Base-by-base conservation (phyloP, 2,888 invertebrate genomes). In the Aleiodes testaceus region DNA sequence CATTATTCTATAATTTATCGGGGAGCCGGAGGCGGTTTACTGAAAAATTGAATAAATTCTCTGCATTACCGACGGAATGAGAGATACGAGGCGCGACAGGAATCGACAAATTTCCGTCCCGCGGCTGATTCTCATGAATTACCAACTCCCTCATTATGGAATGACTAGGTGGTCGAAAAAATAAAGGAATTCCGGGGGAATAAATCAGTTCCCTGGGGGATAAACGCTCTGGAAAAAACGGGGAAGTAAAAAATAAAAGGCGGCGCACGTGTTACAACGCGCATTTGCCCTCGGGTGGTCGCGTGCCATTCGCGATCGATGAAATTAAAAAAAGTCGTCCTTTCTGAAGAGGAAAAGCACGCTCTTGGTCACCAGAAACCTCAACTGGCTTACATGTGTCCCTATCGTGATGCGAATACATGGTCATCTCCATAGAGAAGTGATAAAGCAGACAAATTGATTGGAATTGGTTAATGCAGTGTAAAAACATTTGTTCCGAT, bases 241-340 rank as follows among this genome's bases (percentile, higher is more conserved):
- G 47, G 47, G 63, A 67, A 30, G 36, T 42, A 45, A 59, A 59
- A 59, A 59, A 59, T 42, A 5, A 9, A 30, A 1, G 18, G 36
- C 42, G 59, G 59, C 59, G 59, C 66, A 61, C 63, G 69, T 63
- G 69, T 52, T 55, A 45, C 53, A 47, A 26, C 59, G 59, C 59
- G 44, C 66, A 64, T 69, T 63, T 66, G 73, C 50, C 77, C 77
- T 76, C 75, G 70, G 76, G 77, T 76, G 64, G 77, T 77, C 77
- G 77, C 77, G 77, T 77, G 77, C 76, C 77, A 70, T 77, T 75
- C 77, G 69, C 76, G 53, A 77, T 76, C 75, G 77, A 76, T 76
- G 36, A 36, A 36, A 9, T 3, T 1, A 36, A 36, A 36, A 36
- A 11, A 36, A 36, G 9, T 36, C 36, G 36, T 36, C n/a, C n/a